phyloP scores from a whole-genome alignment of 2,797 vertebrate species.

The Chanos chanos region DNA sequence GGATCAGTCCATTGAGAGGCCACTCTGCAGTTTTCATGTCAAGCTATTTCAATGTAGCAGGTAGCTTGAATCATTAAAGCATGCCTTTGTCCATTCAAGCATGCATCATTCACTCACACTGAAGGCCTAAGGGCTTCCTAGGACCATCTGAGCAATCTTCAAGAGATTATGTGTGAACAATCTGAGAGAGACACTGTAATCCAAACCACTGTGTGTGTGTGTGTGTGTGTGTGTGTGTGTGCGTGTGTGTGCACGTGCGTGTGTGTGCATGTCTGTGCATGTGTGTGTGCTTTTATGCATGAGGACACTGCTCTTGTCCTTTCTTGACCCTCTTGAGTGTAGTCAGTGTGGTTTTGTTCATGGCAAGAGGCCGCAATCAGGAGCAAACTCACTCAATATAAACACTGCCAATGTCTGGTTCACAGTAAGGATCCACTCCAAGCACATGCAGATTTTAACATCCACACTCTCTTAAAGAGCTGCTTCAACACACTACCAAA shows the following conservation, averaged over 20 bases:
- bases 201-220: background rate
- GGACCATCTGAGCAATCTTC: constrained; percentile 6
- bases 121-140: no score
- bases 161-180: background rate
- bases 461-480: constrained; percentile 30
- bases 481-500: constrained; percentile 26
- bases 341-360: constrained; percentile 17
- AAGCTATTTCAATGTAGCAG: no score
- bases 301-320: background rate
- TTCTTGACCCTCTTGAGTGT: constrained; percentile 36
- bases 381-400: constrained; percentile 36
- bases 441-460: constrained; percentile 31
- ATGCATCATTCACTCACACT: no score
- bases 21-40: no score
- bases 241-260: background rate
- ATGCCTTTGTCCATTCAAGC: no score
- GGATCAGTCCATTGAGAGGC: no score
- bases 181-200: background rate
- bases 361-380: constrained; percentile 29
- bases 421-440: constrained; percentile 5
- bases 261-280: background rate
- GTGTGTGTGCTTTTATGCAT: background rate
- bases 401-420: constrained; percentile 26
- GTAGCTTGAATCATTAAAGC: no score
- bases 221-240: background rate